Base-by-base conservation (phyloP, 2,113 vertebrate genomes). In the Tauraco erythrolophus region DNA sequence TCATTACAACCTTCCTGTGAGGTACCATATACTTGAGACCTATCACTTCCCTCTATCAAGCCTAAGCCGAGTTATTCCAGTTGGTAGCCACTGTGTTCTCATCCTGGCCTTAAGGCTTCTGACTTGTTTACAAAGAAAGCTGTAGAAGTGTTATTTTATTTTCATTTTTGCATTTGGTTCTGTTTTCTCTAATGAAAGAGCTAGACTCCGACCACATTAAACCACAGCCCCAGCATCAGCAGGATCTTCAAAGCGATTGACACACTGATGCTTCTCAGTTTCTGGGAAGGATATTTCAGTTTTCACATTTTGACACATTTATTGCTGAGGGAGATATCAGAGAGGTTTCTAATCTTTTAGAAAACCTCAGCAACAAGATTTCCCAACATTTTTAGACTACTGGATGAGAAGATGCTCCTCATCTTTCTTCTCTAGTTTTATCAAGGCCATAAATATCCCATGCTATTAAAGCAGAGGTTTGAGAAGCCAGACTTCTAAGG, bases 1-100 rank as follows among this genome's bases (percentile, higher is more conserved):
- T 96, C 90, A 88, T 95, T 94, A 94, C 71, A 87, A 68, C 90
- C 74, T 95, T 85, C 89, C 82, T 94, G 92, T 65, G 91, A 95
- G 91, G 81, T 70, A 88, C 68, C 53, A n/a, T 46, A 86, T 75
- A 88, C 74, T 82, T 41, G 57, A 96, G 43, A 85, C 31, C 87
- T 68, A 50, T 79, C 14, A 46, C 54, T 94, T 92, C 68, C 58
- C 77, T 90, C 82, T 81, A 94, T 82, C 84, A 64, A 51, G 57
- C 18, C 41, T 56, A 68, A 90, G 5, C 66, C 28, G 39, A 82
- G n/a, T 91, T 85, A 62, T n/a, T 89, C 66, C 90, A 50, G 33
- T 92, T 94, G 56, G 56, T 83, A 91, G 75, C n/a, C 85, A 89
- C 17, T 1, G 28, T 50, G 50, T 71, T 88, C 41, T 91, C 48